Evolutionary conservation across 2,797 vertebrate genomes (phyloP), one percentile per base, ranked within the genome.

Genomic region (Sebastes aleutianus): DNA sequence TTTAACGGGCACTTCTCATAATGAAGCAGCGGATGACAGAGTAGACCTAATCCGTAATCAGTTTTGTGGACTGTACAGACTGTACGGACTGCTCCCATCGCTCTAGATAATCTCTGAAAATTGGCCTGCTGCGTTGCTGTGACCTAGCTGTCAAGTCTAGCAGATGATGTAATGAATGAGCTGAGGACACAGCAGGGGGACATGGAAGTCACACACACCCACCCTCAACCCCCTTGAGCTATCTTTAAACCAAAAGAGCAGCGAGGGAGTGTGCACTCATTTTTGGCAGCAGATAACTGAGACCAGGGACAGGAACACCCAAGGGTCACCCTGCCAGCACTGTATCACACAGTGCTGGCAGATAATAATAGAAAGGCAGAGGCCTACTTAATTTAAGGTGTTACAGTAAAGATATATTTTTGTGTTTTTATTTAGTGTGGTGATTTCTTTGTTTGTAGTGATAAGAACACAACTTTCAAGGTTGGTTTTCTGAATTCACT

Each of bases 171-270:
- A 89, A 88, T 89, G 76, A 87, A 79, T 75, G 74, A 74, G 80
- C 34, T 53, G 54, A 9, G 22, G 32, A 39, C 56, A 26, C 64
- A 68, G 82, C 24, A n/a, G 56, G 65, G 67, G 70, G 34, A 67
- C 34, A 74, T 18, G 39, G 71, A 81, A 79, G 78, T 82, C 43
- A 58, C 56, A 70, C 53, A 6, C 72, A 59, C 72, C 73, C 80
- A 69, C 50, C 59, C 36, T 74, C 78, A 63, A 65, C 43, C 78
- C 79, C 70, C 70, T 24, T 47, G 74, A 82, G 90, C 93, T 94
- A 92, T 94, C 92, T 93, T 94, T 92, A 91, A 89, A 89, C 90
- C 78, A 68, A 85, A 85, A 79, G 80, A 86, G 83, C 83, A 83
- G 70, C 20, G 10, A 89, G 84, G 86, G 89, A 88, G 89, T 87